Base-by-base conservation (phyloP, 2,888 invertebrate species). In the Pyralis farinalis region DNA sequence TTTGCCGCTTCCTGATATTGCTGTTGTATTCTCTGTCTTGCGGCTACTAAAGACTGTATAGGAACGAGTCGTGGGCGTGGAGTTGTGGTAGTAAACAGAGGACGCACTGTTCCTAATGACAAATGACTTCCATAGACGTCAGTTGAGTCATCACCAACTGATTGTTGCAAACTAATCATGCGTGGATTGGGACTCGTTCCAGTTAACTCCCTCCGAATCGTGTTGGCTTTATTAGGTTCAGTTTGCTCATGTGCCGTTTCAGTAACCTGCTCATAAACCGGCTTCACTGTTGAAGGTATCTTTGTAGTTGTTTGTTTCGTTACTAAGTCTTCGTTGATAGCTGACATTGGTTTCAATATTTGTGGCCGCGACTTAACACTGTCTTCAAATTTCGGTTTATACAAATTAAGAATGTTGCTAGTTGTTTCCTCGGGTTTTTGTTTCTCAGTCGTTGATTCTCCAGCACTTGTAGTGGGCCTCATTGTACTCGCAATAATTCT, bases 111-210 rank as follows among this genome's bases (percentile, higher is more conserved):
- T 42, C 91, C 91, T 10, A 91, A 91, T 0, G 92, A 92, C 8
- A 92, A 72, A 12, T 93, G 91, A 25, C 91, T 91, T 22, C 93
- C 93, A 50, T 94, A 94, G 0, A 94, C 92, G 55, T 94, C 94
- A 1, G 92, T 90, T 2, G 92, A 90, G 61, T 94, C 94, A 51
- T 92, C 92, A 7, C 91, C 92, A 11, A 88, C 78, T 0, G 91
- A 91, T 61, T 93, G 93, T 51, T 90, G 91, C 7, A 91, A 62
- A 28, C 71, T 90, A 11, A 90, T 64, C 75, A 92, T 85, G 46
- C 91, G 92, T 38, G 92, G 90, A 45, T 90, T 87, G 0, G 81
- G 69, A 33, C 88, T 79, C n/a, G 91, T 92, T 37, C 90, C 91
- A 35, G 90, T 77, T 22, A 94, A 71, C 56, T 94, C 93, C 29